A percentile compares a stretch with the other conserved stretches of the same genome.
These are phyloP conservation scores for Campylomormyrus tamandua DNA, from an alignment of 2,113 vertebrate genomes.

Conservation along the genomic window DNA sequence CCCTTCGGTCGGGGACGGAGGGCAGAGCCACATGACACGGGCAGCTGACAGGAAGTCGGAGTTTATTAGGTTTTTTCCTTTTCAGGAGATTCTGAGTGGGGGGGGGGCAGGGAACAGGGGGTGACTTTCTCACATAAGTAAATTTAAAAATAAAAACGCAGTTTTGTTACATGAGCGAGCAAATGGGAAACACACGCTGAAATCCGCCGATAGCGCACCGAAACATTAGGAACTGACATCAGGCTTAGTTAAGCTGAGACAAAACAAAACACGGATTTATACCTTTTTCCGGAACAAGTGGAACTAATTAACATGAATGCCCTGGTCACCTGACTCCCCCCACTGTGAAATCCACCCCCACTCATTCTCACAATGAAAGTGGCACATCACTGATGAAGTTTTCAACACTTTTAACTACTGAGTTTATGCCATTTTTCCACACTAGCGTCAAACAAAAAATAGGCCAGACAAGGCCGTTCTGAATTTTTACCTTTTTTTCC, in stretches of 20 bases:
- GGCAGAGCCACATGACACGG: background rate
- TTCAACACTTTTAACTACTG: background rate
- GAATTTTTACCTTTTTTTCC: background rate
- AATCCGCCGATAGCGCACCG: background rate
- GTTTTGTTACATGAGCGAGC: background rate
- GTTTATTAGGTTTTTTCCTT: background rate
- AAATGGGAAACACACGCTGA: background rate
- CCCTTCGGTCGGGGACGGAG: background rate
- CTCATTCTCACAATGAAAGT: background rate
- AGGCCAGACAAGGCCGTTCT: background rate
- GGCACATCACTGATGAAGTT: background rate
- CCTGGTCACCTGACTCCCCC: background rate
- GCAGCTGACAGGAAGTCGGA: background rate
- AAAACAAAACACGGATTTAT: background rate
- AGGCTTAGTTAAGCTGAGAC: background rate
- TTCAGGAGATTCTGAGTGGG: background rate
- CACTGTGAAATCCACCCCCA: background rate
- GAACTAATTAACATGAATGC: background rate
- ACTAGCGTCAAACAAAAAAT: background rate
- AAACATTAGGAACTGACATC: background rate
- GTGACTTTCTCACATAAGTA: background rate
- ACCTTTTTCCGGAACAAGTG: background rate
- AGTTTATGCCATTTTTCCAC: background rate
- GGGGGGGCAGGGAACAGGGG: background rate
- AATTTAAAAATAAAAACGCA: background rate